Base-by-base conservation (phyloP, 2,797 vertebrate species). In the Typhlichthys subterraneus region DNA sequence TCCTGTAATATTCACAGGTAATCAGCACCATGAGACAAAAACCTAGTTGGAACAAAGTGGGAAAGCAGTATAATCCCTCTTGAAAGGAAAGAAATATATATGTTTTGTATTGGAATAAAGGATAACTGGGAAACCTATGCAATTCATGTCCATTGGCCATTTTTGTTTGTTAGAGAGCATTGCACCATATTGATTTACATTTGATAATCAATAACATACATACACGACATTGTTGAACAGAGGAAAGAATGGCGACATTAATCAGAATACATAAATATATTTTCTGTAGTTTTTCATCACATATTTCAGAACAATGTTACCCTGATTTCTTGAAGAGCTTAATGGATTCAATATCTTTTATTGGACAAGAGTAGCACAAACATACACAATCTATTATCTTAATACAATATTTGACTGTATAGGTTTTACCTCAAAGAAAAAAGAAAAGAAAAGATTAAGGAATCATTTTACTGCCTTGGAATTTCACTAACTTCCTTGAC, bases 401-500 rank as follows among this genome's bases (percentile, higher is more conserved):
- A 88, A 86, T 82, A 9, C 53, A 42, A 7, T 42, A 87, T 59
- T 83, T 82, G 82, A 88, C 73, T 87, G 83, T 88, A 84, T 88
- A 89, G 79, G 79, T 85, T 81, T 82, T 76, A 77, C 75, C 63
- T 79, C 55, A 77, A 76, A 67, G 93, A 91, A 93, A 93, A 94
- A 91, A 91, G 92, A 91, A 93, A 93, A 95, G 90, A 94, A 94
- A 92, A 89, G 94, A 75, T 45, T 94, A 92, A 94, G 87, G 83
- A 88, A 86, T 85, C 94, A 88, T 73, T 84, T 95, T 96, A 97
- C 96, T 98, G 96, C 96, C 95, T 95, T 96, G 93, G 92, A 96
- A 96, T 94, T 94, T 94, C 94, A 87, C 95, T 95, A 93, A 91
- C 95, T 94, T 89, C 95, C 94, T 96, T 93, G 92, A 96, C 95